These are phyloP conservation scores for Cataglyphis rosenhaueri DNA, from an alignment of 2,888 invertebrate species.

Conservation along the genomic window DNA sequence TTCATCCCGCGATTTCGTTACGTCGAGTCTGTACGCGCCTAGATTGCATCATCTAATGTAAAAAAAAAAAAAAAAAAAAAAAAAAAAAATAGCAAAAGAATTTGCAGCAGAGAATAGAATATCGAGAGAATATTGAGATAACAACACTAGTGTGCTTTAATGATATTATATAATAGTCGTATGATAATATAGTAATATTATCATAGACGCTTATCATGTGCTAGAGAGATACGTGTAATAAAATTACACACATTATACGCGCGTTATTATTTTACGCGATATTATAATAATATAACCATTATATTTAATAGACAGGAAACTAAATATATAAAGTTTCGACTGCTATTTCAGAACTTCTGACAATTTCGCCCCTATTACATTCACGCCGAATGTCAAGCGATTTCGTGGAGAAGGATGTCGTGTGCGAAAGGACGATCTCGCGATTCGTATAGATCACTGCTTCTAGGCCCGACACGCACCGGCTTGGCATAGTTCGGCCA, in stretches of 20 bases:
- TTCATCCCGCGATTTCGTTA: conserved; percentile 24
- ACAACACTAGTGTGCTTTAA: not conserved
- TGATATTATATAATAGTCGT: conserved; percentile 7
- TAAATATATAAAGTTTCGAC: conserved; percentile 27
- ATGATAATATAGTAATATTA: conserved; percentile 8
- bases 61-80: not conserved
- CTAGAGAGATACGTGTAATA: not conserved
- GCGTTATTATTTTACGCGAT: conserved; percentile 17
- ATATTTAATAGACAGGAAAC: conserved; percentile 10
- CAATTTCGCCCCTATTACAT: conserved; percentile 18
- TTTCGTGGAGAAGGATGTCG: not conserved
- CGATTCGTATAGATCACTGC: conserved; percentile 47
- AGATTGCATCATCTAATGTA: not conserved
- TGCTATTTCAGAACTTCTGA: conserved; percentile 29
- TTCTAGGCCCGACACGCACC: conserved; percentile 28
- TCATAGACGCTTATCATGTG: not conserved
- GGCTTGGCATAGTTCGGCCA: conserved; percentile 47
- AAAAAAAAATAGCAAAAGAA: not conserved
- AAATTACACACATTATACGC: conserved; percentile 18
- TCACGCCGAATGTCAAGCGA: conserved; percentile 9
- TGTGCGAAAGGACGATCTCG: conserved; percentile 31
- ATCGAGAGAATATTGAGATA: not conserved
- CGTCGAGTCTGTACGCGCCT: not conserved
- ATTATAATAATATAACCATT: conserved; percentile 35
- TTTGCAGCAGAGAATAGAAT: not conserved